phyloP scores from a whole-genome alignment of 2,113 vertebrate species.

The Herpetotheres cachinnans region DNA sequence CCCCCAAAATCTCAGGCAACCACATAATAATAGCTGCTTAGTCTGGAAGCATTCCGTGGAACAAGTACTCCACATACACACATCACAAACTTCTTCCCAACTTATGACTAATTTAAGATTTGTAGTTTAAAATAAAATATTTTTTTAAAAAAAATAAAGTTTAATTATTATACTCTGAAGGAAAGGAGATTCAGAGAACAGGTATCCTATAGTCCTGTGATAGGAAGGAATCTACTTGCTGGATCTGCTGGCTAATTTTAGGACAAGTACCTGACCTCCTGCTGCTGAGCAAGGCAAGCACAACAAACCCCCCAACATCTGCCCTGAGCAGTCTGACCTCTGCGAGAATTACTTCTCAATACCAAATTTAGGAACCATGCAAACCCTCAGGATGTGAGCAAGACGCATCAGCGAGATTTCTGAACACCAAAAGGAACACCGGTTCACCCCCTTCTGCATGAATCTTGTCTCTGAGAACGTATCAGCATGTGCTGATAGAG shows the following conservation, averaged over 20 bases:
- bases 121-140: not conserved
- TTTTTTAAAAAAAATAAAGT: not conserved
- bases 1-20: slow-evolving; percentile 21
- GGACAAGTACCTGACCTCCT: not conserved
- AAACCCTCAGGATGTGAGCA: not conserved
- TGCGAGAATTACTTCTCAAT: not conserved
- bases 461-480: slow-evolving; percentile 7
- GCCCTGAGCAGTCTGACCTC: not conserved
- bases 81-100: not conserved
- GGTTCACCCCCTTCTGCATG: not conserved
- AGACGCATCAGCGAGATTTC: not conserved
- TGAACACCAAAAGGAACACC: not conserved
- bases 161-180: not conserved
- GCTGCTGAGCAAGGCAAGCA: not conserved
- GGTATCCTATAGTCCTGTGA: not conserved
- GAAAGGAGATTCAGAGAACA: not conserved
- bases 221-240: not conserved
- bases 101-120: not conserved
- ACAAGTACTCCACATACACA: not conserved
- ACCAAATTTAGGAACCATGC: not conserved
- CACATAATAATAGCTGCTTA: not conserved
- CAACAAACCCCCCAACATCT: not conserved
- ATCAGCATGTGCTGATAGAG: not conserved
- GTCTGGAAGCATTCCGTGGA: not conserved
- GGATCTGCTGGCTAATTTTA: not conserved